These are phyloP conservation scores for Campodea augens DNA, from an alignment of 1,140 invertebrate species.

Conservation along the genomic window DNA sequence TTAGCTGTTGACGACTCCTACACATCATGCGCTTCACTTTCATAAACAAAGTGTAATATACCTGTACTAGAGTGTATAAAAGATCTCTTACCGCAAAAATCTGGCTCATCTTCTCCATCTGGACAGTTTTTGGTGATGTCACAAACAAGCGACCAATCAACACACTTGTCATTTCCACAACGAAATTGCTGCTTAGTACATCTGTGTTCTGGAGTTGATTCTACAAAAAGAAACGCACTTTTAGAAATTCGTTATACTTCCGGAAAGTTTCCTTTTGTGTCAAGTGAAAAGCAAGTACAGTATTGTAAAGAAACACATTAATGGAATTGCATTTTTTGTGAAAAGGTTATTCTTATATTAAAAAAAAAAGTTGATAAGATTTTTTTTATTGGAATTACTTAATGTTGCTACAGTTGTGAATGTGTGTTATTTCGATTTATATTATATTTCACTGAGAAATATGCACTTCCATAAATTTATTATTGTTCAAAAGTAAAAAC, in stretches of 20 bases:
- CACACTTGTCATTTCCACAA: conserved; percentile 35
- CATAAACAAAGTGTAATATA: too few relatives aligned
- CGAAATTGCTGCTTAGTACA: conserved; percentile 28
- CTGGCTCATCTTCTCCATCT: conserved; percentile 50
- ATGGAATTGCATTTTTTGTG: background rate
- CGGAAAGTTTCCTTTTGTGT: background rate
- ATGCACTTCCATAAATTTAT: too few relatives aligned
- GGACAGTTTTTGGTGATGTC: conserved; percentile 57
- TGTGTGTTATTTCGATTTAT: too few relatives aligned
- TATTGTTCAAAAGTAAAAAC: too few relatives aligned
- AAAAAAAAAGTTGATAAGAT: background rate
- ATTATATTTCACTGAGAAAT: too few relatives aligned
- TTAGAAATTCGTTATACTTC: background rate
- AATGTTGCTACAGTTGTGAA: too few relatives aligned
- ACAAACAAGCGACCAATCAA: conserved; percentile 52
- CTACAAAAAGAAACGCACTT: conserved; percentile 25
- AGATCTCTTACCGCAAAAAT: conserved; percentile 23
- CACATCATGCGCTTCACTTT: too few relatives aligned
- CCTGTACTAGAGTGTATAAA: too few relatives aligned
- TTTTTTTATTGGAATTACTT: background rate
- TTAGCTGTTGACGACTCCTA: too few relatives aligned
- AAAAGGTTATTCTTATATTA: background rate
- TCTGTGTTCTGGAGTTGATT: conserved; percentile 19
- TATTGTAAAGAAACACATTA: background rate
- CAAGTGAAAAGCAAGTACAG: background rate